Base-by-base conservation (phyloP, 1,140 invertebrate species). In the Drusus annulatus region DNA sequence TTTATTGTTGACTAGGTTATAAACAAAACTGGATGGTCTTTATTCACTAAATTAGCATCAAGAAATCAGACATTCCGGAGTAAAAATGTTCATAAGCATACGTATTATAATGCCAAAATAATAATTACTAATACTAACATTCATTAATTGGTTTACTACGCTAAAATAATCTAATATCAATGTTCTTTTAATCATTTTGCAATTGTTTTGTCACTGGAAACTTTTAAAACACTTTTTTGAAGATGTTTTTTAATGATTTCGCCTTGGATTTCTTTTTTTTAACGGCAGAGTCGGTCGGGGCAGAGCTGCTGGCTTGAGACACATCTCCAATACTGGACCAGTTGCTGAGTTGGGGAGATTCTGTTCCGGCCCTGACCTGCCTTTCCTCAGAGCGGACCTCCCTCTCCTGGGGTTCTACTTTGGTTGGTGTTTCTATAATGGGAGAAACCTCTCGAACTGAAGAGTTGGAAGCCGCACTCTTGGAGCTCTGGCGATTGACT, bases 211-310 rank as follows among this genome's bases (percentile, higher is more conserved):
- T 45, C 52, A 74, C 23, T 17, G 52, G 23, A 54, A 56, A 45
- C 23, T 56, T 92, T 45, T 89, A 93, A 89, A 93, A 93, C 86
- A 93, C 89, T 88, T 93, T 93, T 84, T 90, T 92, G 84, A 93
- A 89, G 87, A 93, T 93, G 88, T 92, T 93, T 84, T 91, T 93
- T 56, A 93, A 85, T 82, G 82, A 76, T 31, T 68, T 19, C 62
- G 89, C 86, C 62, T 86, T 86, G 50, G 78, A 82, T 85, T 85
- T 91, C 91, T 88, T 92, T 89, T 84, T 91, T 87, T 87, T 92
- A 86, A 85, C 85, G 17, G 8, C 85, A 81, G 62, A 86, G 80
- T 84, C 85, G 75, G 77, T 88, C 60, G 84, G 85, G 36, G 83
- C 88, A 78, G 83, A 82, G 65, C 88, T 88, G 77, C 89, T 89